Evolutionary conservation across 2,888 invertebrate species (phyloP).

Genomic region (Plagodis dolabraria): DNA sequence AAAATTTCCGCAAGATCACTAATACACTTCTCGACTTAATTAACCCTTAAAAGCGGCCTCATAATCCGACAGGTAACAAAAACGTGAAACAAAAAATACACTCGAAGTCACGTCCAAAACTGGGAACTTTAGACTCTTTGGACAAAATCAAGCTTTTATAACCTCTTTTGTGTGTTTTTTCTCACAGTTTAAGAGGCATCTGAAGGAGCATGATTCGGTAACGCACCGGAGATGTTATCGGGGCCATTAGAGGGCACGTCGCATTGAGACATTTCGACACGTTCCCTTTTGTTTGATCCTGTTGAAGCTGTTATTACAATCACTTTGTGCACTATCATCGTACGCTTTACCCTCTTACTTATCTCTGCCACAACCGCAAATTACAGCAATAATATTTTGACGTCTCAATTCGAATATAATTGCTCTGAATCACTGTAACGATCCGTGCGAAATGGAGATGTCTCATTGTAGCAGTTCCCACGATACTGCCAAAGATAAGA

Average conservation of each 20-base stretch:
- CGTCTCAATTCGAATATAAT: constrained; percentile 32
- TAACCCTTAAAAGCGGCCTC: constrained; percentile 73
- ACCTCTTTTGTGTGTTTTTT: constrained; percentile 79
- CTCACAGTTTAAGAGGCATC: constrained; percentile 78
- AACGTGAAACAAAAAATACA: constrained; percentile 66
- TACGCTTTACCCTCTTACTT: constrained; percentile 42
- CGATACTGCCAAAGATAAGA: constrained; percentile 69
- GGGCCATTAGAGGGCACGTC: constrained; percentile 73
- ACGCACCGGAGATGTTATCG: constrained; percentile 81
- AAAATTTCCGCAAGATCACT: constrained; percentile 72
- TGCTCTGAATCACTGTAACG: constrained; percentile 27
- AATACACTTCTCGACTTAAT: constrained; percentile 72
- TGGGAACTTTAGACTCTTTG: constrained; percentile 55
- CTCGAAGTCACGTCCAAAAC: constrained; percentile 78
- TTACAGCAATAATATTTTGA: constrained; percentile 42
- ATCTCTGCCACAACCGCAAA: constrained; percentile 39
- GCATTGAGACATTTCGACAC: constrained; percentile 79
- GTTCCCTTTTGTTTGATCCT: constrained; percentile 63
- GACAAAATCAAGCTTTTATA: constrained; percentile 78
- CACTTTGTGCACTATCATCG: constrained; percentile 51
- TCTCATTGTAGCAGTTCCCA: constrained; percentile 65
- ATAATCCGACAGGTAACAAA: constrained; percentile 73
- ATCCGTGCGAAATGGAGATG: constrained; percentile 56
- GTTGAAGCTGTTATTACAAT: constrained; percentile 69
- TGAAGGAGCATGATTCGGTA: constrained; percentile 80